These are phyloP conservation scores for Aricia agestis DNA, from an alignment of 1,140 invertebrate species.

Conservation along the genomic window DNA sequence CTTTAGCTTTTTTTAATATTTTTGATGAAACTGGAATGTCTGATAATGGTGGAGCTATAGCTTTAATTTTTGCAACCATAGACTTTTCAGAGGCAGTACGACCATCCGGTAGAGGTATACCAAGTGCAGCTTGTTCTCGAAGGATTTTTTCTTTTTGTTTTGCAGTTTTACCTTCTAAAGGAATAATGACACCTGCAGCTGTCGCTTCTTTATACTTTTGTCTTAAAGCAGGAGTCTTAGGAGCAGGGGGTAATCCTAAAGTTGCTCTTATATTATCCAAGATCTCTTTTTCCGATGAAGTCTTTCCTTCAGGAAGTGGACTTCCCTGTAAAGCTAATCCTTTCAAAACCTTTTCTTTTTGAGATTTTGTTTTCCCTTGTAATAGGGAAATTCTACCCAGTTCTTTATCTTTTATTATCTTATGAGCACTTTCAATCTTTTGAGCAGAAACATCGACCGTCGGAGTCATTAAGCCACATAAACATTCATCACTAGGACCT, in stretches of 20 bases:
- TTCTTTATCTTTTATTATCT: slow-evolving; percentile 34
- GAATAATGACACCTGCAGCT: slow-evolving; percentile 28
- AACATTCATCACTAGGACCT: slow-evolving; percentile 13
- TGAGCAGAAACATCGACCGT: background rate
- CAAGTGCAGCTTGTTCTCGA: slow-evolving; percentile 18
- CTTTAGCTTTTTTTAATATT: slow-evolving; percentile 27
- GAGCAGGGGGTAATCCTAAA: slow-evolving; percentile 31
- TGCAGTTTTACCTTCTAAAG: slow-evolving; percentile 30
- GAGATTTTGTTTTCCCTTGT: slow-evolving; percentile 32
- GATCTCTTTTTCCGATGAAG: slow-evolving; percentile 38
- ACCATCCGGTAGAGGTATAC: slow-evolving; percentile 26
- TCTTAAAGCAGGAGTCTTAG: slow-evolving; percentile 29
- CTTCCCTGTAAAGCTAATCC: slow-evolving; percentile 36
- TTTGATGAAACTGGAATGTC: slow-evolving; percentile 16
- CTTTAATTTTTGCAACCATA: slow-evolving; percentile 25
- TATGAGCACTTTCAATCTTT: slow-evolving; percentile 17
- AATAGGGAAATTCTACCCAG: slow-evolving; percentile 32
- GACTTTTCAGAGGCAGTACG: slow-evolving; percentile 30
- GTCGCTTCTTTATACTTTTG: slow-evolving; percentile 37
- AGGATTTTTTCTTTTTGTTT: slow-evolving; percentile 29
- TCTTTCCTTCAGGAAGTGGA: slow-evolving; percentile 38
- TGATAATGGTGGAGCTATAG: background rate
- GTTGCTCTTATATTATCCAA: slow-evolving; percentile 36
- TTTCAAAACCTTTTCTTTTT: slow-evolving; percentile 44
- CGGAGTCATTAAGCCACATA: background rate